A percentile compares a stretch with the other conserved stretches of the same genome.
Evolutionary conservation across 1,140 invertebrate genomes (phyloP).

Genomic region (Planococcus citri): DNA sequence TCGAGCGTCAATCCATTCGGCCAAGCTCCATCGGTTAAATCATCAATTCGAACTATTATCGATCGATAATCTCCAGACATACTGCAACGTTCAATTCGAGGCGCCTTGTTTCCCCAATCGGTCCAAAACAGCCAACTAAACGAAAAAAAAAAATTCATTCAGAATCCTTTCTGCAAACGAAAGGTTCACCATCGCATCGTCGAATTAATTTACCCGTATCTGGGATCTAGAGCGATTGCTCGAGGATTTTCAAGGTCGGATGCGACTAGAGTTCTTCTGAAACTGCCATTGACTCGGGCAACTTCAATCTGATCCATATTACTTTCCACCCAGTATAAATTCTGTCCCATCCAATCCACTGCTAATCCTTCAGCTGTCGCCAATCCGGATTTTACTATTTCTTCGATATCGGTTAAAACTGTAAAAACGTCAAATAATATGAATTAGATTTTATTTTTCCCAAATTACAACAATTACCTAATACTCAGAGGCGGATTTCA

Average conservation of each 20-base stretch:
- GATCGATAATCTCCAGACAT: constrained; percentile 44
- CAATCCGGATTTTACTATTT: constrained; percentile 68
- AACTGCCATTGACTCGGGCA: constrained; percentile 63
- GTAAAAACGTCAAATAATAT: constrained; percentile 27
- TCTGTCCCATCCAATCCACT: constrained; percentile 72
- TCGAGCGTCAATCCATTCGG: constrained; percentile 56
- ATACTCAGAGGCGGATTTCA: no score
- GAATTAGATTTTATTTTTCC: not conserved
- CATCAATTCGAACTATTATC: constrained; percentile 39
- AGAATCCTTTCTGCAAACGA: constrained; percentile 21
- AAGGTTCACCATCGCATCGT: no score
- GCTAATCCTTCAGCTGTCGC: constrained; percentile 74
- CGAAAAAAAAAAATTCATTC: no score
- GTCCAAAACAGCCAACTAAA: constrained; percentile 52
- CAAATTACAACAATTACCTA: no score
- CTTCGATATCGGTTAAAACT: constrained; percentile 64
- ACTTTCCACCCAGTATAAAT: constrained; percentile 73
- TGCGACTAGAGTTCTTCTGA: constrained; percentile 63
- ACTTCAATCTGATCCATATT: constrained; percentile 84
- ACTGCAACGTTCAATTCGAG: constrained; percentile 46
- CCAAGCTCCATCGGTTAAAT: constrained; percentile 45
- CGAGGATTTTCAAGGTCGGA: constrained; percentile 75
- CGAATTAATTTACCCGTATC: constrained; percentile 48
- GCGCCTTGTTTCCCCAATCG: constrained; percentile 41
- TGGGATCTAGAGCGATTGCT: constrained; percentile 73